A percentile compares a stretch with the other conserved stretches of the same genome.
phyloP scores from a whole-genome alignment of 2,888 invertebrate genomes.

The Mimachlamys varia region DNA sequence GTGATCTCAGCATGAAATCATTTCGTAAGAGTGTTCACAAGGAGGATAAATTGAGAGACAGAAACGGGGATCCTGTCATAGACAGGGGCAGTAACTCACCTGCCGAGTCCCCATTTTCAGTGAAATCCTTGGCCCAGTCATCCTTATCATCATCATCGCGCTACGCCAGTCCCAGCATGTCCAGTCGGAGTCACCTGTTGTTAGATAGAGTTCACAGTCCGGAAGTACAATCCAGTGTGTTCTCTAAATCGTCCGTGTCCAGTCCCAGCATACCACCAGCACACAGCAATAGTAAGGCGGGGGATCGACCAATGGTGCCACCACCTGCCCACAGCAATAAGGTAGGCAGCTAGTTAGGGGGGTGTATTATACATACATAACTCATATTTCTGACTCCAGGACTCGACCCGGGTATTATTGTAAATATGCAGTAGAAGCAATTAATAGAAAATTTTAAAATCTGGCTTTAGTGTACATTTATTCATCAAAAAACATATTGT shows the following conservation, averaged over 20 bases:
- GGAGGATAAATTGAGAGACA: not conserved
- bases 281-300: not conserved
- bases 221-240: not conserved
- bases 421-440: no score
- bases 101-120: not conserved
- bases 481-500: no score
- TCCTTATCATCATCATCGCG: conserved; percentile 7
- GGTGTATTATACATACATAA: not conserved
- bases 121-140: conserved; percentile 28
- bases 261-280: conserved; percentile 3
- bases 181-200: conserved; percentile 15
- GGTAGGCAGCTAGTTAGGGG: not conserved
- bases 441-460: no score
- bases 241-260: not conserved
- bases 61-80: not conserved
- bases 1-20: conserved; percentile 74
- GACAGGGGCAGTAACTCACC: conserved; percentile 9
- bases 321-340: conserved; percentile 30
- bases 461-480: no score
- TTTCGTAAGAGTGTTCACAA: conserved; percentile 50
- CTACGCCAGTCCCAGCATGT: not conserved
- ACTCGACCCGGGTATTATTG: no score
- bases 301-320: not conserved
- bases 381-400: no score
- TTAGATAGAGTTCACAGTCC: not conserved